Conservation (phyloP, 53 echinoderm and acorn worm species). For the Zoroaster sp. region DNA sequence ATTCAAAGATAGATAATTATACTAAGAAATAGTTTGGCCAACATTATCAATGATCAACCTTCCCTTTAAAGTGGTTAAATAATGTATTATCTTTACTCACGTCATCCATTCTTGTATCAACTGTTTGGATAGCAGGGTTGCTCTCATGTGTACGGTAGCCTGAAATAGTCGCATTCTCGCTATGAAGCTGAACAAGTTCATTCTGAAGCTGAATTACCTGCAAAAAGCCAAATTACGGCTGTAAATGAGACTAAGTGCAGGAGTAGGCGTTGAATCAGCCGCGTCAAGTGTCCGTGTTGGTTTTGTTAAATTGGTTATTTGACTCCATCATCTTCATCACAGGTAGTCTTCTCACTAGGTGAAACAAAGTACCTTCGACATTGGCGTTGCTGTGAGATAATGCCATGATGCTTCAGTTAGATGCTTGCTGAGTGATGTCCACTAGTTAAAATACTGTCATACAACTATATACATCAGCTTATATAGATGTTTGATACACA, state of each 20-base stretch:
- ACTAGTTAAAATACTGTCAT: background rate
- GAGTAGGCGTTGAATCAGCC: background rate
- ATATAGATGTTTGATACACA: background rate
- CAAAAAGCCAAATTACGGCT: slow-evolving; percentile 6
- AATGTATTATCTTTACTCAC: background rate
- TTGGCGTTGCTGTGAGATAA: slow-evolving; percentile 21
- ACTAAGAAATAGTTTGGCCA: too few relatives aligned
- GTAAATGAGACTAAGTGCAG: slow-evolving; percentile 8
- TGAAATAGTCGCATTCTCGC: background rate
- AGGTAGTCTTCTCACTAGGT: background rate
- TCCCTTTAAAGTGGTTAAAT: too few relatives aligned
- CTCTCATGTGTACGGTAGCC: too few relatives aligned
- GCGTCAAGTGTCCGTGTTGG: background rate
- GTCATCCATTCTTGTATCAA: background rate
- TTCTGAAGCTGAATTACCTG: background rate
- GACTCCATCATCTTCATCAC: background rate
- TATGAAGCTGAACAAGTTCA: background rate
- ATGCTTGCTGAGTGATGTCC: background rate
- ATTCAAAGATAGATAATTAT: too few relatives aligned
- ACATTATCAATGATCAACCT: too few relatives aligned
- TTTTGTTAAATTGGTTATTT: background rate
- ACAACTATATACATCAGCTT: background rate
- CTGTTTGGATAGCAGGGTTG: background rate
- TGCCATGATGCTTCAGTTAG: background rate
- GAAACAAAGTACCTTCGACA: background rate